Conservation (phyloP, 1,140 invertebrate genomes). For the Mesaphorura yosii region DNA sequence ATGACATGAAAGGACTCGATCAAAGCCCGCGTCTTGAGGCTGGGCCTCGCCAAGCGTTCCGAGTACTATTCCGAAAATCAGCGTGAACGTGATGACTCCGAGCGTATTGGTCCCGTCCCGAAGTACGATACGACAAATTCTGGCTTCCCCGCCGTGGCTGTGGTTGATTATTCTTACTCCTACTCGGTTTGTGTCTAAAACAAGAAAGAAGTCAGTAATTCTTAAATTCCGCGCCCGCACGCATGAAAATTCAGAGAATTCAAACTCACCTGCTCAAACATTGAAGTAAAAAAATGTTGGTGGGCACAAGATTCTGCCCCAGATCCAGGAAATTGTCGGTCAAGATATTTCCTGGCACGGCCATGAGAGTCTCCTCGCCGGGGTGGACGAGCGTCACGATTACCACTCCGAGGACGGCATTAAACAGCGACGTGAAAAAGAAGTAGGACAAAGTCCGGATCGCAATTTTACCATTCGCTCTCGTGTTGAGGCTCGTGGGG, state of each 20-base stretch:
- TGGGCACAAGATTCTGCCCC: slow-evolving; percentile 73
- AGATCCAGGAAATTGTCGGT: slow-evolving; percentile 71
- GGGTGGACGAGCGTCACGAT: slow-evolving; percentile 63
- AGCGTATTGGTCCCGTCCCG: slow-evolving; percentile 71
- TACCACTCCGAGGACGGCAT: slow-evolving; percentile 62
- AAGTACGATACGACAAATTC: not conserved
- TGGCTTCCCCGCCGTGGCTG: too few relatives aligned
- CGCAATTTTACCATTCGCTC: slow-evolving; percentile 71
- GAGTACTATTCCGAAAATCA: slow-evolving; percentile 69
- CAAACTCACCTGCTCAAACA: slow-evolving; percentile 63
- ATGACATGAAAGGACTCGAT: slow-evolving; percentile 71
- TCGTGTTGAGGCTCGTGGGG: slow-evolving; percentile 61
- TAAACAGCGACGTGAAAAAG: slow-evolving; percentile 63
- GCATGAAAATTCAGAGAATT: too few relatives aligned
- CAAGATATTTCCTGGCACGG: slow-evolving; percentile 31
- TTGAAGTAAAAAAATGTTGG: slow-evolving; percentile 76
- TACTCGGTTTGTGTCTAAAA: too few relatives aligned
- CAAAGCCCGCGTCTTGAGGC: slow-evolving; percentile 51
- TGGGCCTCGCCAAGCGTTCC: slow-evolving; percentile 58
- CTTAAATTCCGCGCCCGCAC: too few relatives aligned
- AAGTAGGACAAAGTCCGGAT: slow-evolving; percentile 65
- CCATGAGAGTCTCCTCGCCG: slow-evolving; percentile 42
- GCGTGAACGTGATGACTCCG: slow-evolving; percentile 75
- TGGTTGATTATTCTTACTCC: too few relatives aligned
- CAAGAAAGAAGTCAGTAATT: too few relatives aligned